A percentile compares a stretch with the other conserved stretches of the same genome.
These are phyloP conservation scores for Rana temporaria DNA, from an alignment of 2,113 vertebrate species.

Conservation along the genomic window DNA sequence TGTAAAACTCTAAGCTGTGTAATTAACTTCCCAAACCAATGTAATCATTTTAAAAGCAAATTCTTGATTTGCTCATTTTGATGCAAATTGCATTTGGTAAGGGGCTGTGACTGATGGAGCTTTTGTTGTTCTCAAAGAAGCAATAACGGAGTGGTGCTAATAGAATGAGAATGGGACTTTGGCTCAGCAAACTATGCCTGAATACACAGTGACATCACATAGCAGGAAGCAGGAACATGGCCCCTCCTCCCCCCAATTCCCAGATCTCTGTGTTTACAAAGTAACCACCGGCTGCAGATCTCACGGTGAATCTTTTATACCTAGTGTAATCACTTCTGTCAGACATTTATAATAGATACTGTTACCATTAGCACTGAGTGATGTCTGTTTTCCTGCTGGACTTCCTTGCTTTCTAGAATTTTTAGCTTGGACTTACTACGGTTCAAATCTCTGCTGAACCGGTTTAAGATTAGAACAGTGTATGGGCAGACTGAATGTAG, in stretches of 20 bases:
- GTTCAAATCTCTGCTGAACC: too few relatives aligned
- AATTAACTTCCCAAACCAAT: conserved; percentile 5
- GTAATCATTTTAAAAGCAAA: conserved; percentile 21
- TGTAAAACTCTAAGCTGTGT: not conserved
- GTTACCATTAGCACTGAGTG: too few relatives aligned
- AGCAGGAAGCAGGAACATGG: conserved; percentile 12
- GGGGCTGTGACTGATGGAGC: conserved; percentile 24
- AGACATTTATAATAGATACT: not conserved
- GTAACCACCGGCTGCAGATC: not conserved
- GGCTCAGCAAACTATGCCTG: not conserved
- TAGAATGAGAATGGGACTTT: conserved; percentile 12
- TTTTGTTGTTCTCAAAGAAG: conserved; percentile 5
- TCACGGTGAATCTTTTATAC: not conserved
- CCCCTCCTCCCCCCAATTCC: conserved; percentile 9
- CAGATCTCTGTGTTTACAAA: not conserved
- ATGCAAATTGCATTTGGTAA: conserved; percentile 16
- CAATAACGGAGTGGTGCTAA: not conserved
- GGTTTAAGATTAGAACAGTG: too few relatives aligned
- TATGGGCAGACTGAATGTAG: too few relatives aligned
- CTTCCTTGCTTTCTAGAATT: too few relatives aligned
- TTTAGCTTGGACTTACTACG: too few relatives aligned
- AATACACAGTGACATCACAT: conserved; percentile 39
- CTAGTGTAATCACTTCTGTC: not conserved
- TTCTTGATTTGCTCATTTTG: conserved; percentile 16
- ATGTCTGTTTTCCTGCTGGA: too few relatives aligned